Conservation (phyloP, 30 jellyfish, hydroid and myxozoan genomes). For the Hydra vulgaris region DNA sequence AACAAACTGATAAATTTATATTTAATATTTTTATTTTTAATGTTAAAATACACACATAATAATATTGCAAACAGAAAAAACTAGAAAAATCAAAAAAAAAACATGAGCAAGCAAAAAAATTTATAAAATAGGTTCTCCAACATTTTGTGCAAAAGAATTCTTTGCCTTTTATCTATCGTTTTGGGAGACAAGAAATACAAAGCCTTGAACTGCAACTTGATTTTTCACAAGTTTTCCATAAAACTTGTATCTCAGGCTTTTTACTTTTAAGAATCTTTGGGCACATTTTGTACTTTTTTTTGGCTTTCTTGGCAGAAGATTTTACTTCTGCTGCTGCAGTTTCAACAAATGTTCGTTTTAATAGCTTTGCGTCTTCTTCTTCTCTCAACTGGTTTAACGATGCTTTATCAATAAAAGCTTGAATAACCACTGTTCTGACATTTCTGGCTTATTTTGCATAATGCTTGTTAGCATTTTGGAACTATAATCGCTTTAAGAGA, state of each 20-base stretch:
- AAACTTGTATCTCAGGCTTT: neutral
- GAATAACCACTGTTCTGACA: neutral
- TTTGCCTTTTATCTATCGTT: neutral
- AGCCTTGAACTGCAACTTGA: neutral
- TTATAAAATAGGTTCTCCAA: neutral
- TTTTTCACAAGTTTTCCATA: neutral
- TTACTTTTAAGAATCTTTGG: neutral
- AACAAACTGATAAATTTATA: too few species aligned
- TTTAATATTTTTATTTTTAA: too few species aligned
- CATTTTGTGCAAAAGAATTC: neutral
- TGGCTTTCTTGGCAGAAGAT: neutral
- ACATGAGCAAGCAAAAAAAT: neutral
- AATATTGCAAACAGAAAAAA: neutral
- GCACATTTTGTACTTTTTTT: neutral
- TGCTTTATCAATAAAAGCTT: neutral
- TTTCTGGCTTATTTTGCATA: neutral
- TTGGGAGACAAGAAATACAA: neutral
- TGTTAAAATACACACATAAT: neutral
- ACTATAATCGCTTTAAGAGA: neutral
- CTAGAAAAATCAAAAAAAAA: neutral
- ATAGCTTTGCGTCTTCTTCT: neutral
- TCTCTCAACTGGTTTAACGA: neutral
- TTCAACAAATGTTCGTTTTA: neutral
- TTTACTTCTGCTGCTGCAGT: neutral
- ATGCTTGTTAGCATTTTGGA: neutral